Evolutionary conservation across 2,888 invertebrate genomes (phyloP).

Genomic region (Epirrita christyi): DNA sequence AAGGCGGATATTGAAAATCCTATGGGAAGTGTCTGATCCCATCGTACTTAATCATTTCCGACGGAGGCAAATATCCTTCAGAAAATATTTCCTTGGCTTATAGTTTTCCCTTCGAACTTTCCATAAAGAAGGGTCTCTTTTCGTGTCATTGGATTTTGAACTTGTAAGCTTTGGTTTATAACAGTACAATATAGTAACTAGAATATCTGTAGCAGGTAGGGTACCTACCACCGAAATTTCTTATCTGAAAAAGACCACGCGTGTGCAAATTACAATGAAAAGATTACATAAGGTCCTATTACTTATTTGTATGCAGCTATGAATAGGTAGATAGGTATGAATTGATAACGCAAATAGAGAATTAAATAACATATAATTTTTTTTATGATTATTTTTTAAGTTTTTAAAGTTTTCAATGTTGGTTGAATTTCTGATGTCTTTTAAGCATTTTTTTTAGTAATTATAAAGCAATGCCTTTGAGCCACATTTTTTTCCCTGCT

Average conservation of each 20-base stretch:
- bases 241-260: background rate
- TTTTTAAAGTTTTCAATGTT: too few relatives aligned
- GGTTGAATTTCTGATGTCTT: too few relatives aligned
- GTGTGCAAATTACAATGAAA: background rate
- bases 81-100: conserved; percentile 21
- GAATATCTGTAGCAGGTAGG: too few relatives aligned
- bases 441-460: too few relatives aligned
- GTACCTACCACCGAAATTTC: background rate
- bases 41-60: conserved; percentile 36
- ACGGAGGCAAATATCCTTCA: conserved; percentile 27
- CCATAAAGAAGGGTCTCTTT: background rate
- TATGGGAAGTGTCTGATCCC: conserved; percentile 30
- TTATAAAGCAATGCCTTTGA: too few relatives aligned
- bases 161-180: background rate
- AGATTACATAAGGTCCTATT: background rate
- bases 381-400: too few relatives aligned
- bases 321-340: background rate
- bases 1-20: conserved; percentile 25
- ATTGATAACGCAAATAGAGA: background rate
- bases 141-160: background rate
- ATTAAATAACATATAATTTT: too few relatives aligned
- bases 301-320: background rate
- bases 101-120: conserved; percentile 7
- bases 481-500: too few relatives aligned
- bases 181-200: too few relatives aligned